phyloP scores from a whole-genome alignment of 2,888 invertebrate species.

The Hemicrepidius hirtus region DNA sequence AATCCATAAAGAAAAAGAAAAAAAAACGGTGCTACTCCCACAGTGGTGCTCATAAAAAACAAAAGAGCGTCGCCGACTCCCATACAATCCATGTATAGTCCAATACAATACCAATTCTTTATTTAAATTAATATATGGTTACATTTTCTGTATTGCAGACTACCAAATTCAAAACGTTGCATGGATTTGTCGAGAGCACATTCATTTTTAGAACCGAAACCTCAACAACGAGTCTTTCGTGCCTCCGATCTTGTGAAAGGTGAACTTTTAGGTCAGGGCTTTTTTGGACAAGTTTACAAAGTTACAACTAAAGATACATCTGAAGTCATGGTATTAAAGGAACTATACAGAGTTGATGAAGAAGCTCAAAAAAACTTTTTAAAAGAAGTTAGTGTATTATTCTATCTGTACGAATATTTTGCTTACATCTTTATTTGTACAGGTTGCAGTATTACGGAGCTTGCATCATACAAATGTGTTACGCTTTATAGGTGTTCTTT shows the following conservation, averaged over 20 bases:
- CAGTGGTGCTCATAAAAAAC: too few relatives aligned
- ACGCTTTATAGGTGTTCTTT: slow-evolving; percentile 93
- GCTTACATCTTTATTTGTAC: slow-evolving; percentile 47
- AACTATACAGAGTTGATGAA: slow-evolving; percentile 92
- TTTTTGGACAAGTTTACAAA: slow-evolving; percentile 94
- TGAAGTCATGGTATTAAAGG: slow-evolving; percentile 97
- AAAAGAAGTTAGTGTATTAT: slow-evolving; percentile 89
- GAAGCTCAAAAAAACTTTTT: slow-evolving; percentile 95
- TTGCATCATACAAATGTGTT: slow-evolving; percentile 93
- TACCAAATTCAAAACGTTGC: slow-evolving; percentile 69
- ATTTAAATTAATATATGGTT: too few relatives aligned
- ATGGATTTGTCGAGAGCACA: slow-evolving; percentile 87
- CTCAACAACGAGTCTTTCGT: slow-evolving; percentile 86
- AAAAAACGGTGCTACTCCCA: too few relatives aligned
- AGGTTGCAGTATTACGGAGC: slow-evolving; percentile 93
- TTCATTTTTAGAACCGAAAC: slow-evolving; percentile 85
- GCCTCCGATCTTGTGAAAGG: slow-evolving; percentile 93
- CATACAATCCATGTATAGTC: too few relatives aligned
- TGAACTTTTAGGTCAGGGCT: slow-evolving; percentile 92
- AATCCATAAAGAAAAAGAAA: too few relatives aligned
- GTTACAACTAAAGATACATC: slow-evolving; percentile 93
- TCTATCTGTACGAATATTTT: too few relatives aligned
- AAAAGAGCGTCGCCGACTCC: too few relatives aligned
- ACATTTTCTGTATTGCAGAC: slow-evolving; percentile 68
- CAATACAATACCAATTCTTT: too few relatives aligned